phyloP scores from a whole-genome alignment of 2,888 invertebrate genomes.

The Monochamus alternatus region DNA sequence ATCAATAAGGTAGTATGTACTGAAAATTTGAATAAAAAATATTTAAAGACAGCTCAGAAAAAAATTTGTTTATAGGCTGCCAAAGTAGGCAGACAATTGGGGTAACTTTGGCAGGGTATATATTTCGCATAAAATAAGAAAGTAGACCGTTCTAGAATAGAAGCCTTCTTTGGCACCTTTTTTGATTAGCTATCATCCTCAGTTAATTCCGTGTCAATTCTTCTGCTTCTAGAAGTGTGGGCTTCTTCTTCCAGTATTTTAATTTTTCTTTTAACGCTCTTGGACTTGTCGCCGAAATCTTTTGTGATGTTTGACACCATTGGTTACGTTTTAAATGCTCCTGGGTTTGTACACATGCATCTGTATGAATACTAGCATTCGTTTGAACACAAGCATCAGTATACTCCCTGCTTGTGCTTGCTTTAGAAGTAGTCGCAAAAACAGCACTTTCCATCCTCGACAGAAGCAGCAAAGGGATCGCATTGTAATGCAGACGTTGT shows the following conservation, averaged over 20 bases:
- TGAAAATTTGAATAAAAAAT: no score
- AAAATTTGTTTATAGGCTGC: no score
- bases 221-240: slow-evolving; percentile 14
- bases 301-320: slow-evolving; percentile 30
- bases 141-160: no score
- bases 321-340: slow-evolving; percentile 18
- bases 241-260: slow-evolving; percentile 22
- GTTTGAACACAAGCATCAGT: slow-evolving; percentile 25
- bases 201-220: slow-evolving; percentile 28
- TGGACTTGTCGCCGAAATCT: slow-evolving; percentile 17
- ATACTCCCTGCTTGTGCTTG: slow-evolving; percentile 13
- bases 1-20: no score
- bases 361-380: slow-evolving; percentile 24
- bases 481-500: slow-evolving; percentile 30
- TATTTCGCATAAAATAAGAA: no score
- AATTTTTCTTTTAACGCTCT: slow-evolving; percentile 27
- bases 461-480: slow-evolving; percentile 24
- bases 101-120: no score
- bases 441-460: slow-evolving; percentile 13
- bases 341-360: slow-evolving; percentile 10
- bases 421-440: slow-evolving; percentile 14
- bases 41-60: no score
- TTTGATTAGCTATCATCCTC: neutral
- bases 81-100: no score
- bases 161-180: no score